Evolutionary conservation across 2,797 vertebrate genomes (phyloP), one percentile per base, ranked within the genome.

Genomic region (Periophthalmus magnuspinnatus): DNA sequence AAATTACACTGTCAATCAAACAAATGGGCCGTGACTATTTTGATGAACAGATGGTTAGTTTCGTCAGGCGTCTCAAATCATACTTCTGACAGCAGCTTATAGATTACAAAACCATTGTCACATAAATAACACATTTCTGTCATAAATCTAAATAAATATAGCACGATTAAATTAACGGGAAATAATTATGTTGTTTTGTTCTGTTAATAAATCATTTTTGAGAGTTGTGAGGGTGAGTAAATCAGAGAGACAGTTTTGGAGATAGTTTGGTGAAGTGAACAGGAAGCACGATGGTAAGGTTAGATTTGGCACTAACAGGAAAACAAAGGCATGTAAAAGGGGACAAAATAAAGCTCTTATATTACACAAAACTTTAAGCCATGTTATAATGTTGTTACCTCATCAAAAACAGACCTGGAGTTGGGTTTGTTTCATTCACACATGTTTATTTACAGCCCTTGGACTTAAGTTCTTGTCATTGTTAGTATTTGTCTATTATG

Each of bases 1-100:
- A 13, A 62, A 45, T 65, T 52, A 33, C 17, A 50, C 5, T 33
- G 63, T 65, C 45, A 65, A 50, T 48, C 14, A 47, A 33, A 24
- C 11, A 33, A 65, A 65, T 50, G 45, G 19, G 28, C 28, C 17
- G 17, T 21, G 19, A 66, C 19, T 55, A 36, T 66, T 55, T 55
- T 66, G 50, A 36, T 66, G 5, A 55, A 32, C 45, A 48, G 47
- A 52, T 52, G 63, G 45, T n/a, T 14, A 11, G 45, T 65, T 65
- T 11, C 5, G 41, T 65, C 45, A 32, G 14, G 16, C 5, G 9
- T 28, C 24, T 52, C 47, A 34, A 22, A 33, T 54, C 28, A 2
- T 13, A 14, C 28, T 36, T 36, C 22, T 66, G 65, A 66, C 65
- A 55, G 50, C 65, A 22, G 11, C 3, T 22, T 22, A 13, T 55